Base-by-base conservation (phyloP, 1,140 invertebrate genomes). In the Drosophila dunni region DNA sequence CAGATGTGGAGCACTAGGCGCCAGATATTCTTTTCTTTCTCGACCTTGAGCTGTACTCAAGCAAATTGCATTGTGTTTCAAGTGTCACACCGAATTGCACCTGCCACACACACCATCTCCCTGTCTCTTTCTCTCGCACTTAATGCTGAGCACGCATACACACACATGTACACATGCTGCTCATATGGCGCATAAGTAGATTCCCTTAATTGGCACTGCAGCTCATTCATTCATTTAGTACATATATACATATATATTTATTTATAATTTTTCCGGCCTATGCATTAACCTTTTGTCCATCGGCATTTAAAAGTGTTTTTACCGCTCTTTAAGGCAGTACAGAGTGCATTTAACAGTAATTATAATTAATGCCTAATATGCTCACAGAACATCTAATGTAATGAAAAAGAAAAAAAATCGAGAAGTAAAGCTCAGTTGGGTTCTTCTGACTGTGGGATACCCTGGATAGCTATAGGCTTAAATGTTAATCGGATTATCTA, bases 361-460 rank as follows among this genome's bases (percentile, higher is more conserved):
- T 82, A 54, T 83, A 86, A 86, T 88, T 83, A 88, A 86, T 67
- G 75, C 78, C 65, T 63, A 51, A 75, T 76, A 75, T 73, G 54
- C 63, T 71, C 62, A 46, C 48, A 68, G 58, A 78, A 60, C 70
- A 70, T 78, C 60, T 64, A 62, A 50, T 29, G 8, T 8, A 24
- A 13, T 42, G 50, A 29, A 29, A 29, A 3, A 29, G 6, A 5
- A 1, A 29, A 29, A 29, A 29, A 29, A 29, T n/a, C 17, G 17
- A 29, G 24, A 4, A 29, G 5, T 29, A 4, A 29, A 29, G 6
- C 24, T 5, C 6, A 29, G 24, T 29, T 29, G 24, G 24, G 6
- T 4, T 29, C 24, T 29, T 0, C 24, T 6, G 24, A 29, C 24
- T 6, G 24, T 29, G 6, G 24, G 6, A 29, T 29, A 29, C 24